Conservation (phyloP, 2,797 vertebrate genomes). For the Thripadectes ignobilis region DNA sequence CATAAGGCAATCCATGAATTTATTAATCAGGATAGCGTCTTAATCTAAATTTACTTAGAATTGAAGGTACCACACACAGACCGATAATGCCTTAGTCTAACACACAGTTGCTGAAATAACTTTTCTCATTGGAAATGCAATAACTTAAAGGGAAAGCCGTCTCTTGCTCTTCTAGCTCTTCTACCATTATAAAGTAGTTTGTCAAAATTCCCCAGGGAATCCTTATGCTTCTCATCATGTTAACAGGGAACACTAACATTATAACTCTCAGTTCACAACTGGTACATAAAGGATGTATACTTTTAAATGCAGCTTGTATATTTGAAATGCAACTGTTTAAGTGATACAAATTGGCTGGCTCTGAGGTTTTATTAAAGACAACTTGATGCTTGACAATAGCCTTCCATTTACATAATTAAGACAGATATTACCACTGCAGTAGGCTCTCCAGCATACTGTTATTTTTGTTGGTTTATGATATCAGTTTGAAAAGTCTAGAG, state of each 20-base stretch:
- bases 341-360: neutral
- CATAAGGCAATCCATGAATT: neutral
- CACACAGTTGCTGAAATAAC: neutral
- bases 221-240: neutral
- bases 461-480: neutral
- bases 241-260: neutral
- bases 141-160: neutral
- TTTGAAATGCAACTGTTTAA: neutral
- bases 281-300: neutral
- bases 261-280: neutral
- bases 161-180: neutral
- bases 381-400: neutral
- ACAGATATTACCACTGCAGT: neutral
- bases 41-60: neutral
- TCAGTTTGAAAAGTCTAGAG: neutral
- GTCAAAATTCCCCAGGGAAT: neutral
- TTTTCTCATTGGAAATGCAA: neutral
- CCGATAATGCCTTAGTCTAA: neutral
- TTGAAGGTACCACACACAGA: neutral
- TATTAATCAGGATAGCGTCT: neutral
- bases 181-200: neutral
- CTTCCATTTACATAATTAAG: slow-evolving; percentile 8
- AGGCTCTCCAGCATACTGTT: neutral
- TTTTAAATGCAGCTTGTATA: neutral
- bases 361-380: slow-evolving; percentile 6